Conservation (phyloP, 2,888 invertebrate species). For the Acrobasis repandana region DNA sequence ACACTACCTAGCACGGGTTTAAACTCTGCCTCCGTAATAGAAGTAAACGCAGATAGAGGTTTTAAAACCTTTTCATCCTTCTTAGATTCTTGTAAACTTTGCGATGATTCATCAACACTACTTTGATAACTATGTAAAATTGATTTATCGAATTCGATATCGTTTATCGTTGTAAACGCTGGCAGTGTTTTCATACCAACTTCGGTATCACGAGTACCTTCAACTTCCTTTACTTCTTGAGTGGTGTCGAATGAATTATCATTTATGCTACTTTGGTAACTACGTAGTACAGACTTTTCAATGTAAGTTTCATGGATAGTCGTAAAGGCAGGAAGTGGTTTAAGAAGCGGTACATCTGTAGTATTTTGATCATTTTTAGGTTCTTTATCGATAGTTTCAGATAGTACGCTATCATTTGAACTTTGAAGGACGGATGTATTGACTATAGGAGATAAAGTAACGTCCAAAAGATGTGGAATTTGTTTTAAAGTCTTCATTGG, state of each 20-base stretch:
- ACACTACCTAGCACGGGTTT: constrained; percentile 60
- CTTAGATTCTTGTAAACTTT: constrained; percentile 39
- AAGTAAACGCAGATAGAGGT: constrained; percentile 42
- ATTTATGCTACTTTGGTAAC: constrained; percentile 59
- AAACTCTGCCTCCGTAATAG: constrained; percentile 53
- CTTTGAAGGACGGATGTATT: constrained; percentile 70
- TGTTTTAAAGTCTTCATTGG: constrained; percentile 64
- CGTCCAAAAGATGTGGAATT: constrained; percentile 58
- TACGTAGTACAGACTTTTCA: constrained; percentile 63
- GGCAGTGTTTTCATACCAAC: constrained; percentile 48
- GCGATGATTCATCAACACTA: constrained; percentile 46
- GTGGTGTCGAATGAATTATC: constrained; percentile 45
- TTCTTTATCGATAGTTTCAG: constrained; percentile 46
- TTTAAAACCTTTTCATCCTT: constrained; percentile 37
- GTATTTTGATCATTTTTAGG: constrained; percentile 42
- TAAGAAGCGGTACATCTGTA: constrained; percentile 38
- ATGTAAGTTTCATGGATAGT: constrained; percentile 55
- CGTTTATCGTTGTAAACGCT: constrained; percentile 55
- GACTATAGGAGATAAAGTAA: constrained; percentile 69
- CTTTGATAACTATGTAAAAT: constrained; percentile 58
- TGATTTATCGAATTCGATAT: constrained; percentile 59
- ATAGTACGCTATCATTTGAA: constrained; percentile 54
- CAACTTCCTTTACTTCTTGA: constrained; percentile 39
- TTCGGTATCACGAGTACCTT: constrained; percentile 31
- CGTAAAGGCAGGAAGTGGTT: constrained; percentile 56